These are phyloP conservation scores for Chalcis sispes DNA, from an alignment of 2,888 invertebrate genomes.

Conservation along the genomic window DNA sequence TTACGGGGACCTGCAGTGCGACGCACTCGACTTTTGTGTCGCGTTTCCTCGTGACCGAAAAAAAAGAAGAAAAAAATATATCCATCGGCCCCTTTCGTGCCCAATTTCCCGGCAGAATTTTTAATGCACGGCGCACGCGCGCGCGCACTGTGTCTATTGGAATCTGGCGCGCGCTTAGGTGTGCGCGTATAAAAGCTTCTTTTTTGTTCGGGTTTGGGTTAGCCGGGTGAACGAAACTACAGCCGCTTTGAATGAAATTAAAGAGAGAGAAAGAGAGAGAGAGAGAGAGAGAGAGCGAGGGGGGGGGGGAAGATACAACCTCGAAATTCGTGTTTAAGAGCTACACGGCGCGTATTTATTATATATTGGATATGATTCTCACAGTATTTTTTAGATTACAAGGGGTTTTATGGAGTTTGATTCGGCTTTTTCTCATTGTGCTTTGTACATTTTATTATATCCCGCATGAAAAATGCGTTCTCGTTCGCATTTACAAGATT, in stretches of 20 bases:
- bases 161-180: too few species aligned
- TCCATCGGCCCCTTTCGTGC: conserved; percentile 61
- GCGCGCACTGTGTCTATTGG: background rate
- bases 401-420: conserved; percentile 32
- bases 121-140: conserved; percentile 53
- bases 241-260: too few species aligned
- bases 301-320: background rate
- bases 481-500: background rate
- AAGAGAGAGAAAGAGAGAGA: too few species aligned
- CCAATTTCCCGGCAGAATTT: conserved; percentile 66
- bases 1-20: too few species aligned
- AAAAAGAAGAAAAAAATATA: too few species aligned
- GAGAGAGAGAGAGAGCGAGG: too few species aligned
- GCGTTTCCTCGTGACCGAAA: conserved; percentile 39
- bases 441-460: background rate
- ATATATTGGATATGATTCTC: conserved; percentile 36
- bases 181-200: background rate
- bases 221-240: too few species aligned
- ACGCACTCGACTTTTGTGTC: conserved; percentile 32
- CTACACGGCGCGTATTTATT: conserved; percentile 8
- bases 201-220: conserved; percentile 6
- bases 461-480: background rate
- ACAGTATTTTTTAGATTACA: conserved; percentile 47
- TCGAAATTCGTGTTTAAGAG: conserved; percentile 28
- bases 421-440: background rate